A percentile compares a stretch with the other conserved stretches of the same genome.
phyloP scores from a whole-genome alignment of 2,113 vertebrate genomes.

The Craseonycteris thonglongyai region DNA sequence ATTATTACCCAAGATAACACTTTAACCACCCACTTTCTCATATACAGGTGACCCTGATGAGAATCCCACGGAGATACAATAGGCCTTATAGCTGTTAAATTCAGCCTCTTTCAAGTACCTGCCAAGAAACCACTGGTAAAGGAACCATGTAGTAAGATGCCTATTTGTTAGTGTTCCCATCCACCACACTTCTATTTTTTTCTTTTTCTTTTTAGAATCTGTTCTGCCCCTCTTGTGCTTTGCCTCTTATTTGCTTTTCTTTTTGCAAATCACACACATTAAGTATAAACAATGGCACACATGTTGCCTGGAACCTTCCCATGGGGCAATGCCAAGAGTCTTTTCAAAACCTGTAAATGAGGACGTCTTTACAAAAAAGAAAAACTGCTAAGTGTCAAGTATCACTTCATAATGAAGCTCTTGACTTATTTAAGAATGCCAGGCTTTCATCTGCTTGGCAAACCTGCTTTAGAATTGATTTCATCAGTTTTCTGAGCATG shows the following conservation, averaged over 20 bases:
- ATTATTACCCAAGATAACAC: not conserved
- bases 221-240: not conserved
- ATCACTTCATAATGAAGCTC: constrained; percentile 43
- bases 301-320: constrained; percentile 28
- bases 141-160: not conserved
- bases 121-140: not conserved
- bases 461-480: not conserved
- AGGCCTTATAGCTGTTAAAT: not conserved
- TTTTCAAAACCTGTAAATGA: constrained; percentile 46
- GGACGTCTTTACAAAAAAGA: constrained; percentile 42
- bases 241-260: constrained; percentile 32
- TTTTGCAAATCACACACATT: not conserved
- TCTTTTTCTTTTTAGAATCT: not conserved
- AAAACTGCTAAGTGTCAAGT: constrained; percentile 46
- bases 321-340: constrained; percentile 19
- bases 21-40: constrained; percentile 6
- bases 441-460: constrained; percentile 30
- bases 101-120: not conserved
- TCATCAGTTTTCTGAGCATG: not conserved
- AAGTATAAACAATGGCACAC: constrained; percentile 14
- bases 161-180: not conserved
- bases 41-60: not conserved
- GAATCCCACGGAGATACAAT: not conserved
- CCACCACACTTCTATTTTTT: not conserved
- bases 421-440: constrained; percentile 17